Conservation (phyloP, 1,140 invertebrate species). For the Drosophila rufa region DNA sequence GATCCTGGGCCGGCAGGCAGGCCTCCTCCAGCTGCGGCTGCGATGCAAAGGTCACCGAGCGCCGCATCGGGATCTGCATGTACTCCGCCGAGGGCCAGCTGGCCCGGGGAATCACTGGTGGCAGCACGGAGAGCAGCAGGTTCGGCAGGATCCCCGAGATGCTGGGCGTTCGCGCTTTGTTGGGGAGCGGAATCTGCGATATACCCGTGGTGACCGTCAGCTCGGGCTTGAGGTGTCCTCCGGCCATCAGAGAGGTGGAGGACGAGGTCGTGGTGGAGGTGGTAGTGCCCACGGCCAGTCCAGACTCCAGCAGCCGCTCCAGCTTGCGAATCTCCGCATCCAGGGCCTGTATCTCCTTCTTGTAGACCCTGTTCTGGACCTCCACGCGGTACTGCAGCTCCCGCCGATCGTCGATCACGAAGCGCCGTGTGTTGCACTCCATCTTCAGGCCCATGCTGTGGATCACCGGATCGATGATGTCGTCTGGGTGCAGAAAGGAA, state of each 20-base stretch:
- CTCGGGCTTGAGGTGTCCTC: slow-evolving; percentile 86
- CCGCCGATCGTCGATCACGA: slow-evolving; percentile 90
- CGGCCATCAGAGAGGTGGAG: slow-evolving; percentile 86
- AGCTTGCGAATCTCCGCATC: slow-evolving; percentile 92
- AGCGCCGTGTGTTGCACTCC: slow-evolving; percentile 93
- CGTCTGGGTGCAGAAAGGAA: slow-evolving; percentile 78
- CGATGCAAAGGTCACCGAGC: slow-evolving; percentile 88
- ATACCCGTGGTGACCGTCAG: slow-evolving; percentile 63
- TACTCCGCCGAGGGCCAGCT: slow-evolving; percentile 91
- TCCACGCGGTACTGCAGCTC: slow-evolving; percentile 94
- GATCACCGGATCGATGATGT: slow-evolving; percentile 92
- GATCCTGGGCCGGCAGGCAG: slow-evolving; percentile 86
- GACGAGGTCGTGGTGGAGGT: slow-evolving; percentile 87
- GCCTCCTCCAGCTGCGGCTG: slow-evolving; percentile 88
- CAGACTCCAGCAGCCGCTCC: slow-evolving; percentile 89
- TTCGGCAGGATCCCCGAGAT: slow-evolving; percentile 89
- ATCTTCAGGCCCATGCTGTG: slow-evolving; percentile 94
- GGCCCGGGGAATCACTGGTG: slow-evolving; percentile 90
- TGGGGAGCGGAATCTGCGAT: slow-evolving; percentile 28
- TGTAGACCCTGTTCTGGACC: slow-evolving; percentile 95
- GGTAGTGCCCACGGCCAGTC: slow-evolving; percentile 85
- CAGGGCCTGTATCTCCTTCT: slow-evolving; percentile 91
- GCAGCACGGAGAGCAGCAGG: slow-evolving; percentile 89
- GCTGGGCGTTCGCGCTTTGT: slow-evolving; percentile 87
- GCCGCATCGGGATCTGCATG: slow-evolving; percentile 86